Conservation (phyloP, 2,797 vertebrate genomes). For the Sternotherus odoratus region DNA sequence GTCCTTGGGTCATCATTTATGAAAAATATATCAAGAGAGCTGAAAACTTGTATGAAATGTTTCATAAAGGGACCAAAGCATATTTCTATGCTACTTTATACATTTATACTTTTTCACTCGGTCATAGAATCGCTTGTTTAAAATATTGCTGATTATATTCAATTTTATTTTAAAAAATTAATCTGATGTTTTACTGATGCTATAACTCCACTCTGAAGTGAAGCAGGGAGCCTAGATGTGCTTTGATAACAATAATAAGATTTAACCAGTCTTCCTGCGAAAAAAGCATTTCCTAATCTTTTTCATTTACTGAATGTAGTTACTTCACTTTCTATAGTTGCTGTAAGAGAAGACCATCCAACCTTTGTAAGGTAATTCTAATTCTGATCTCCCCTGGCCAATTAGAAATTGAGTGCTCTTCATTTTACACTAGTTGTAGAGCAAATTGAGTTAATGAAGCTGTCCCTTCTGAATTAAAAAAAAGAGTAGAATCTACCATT, state of each 20-base stretch:
- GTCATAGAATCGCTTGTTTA: constrained; percentile 1
- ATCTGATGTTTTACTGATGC: constrained; percentile 11
- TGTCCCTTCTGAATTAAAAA: background rate
- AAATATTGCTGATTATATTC: constrained; percentile 1
- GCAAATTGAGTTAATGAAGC: background rate
- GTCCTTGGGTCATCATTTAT: background rate
- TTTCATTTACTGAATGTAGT: background rate
- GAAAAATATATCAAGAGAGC: background rate
- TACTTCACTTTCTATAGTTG: background rate
- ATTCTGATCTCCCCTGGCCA: background rate
- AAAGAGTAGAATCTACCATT: background rate
- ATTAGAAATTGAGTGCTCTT: background rate
- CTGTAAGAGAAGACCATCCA: background rate
- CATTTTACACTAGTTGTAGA: background rate
- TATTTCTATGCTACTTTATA: background rate
- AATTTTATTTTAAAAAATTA: background rate
- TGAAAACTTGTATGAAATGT: constrained; percentile 36
- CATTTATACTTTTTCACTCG: background rate
- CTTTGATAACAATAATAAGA: constrained; percentile 4
- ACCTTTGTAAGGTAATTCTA: background rate
- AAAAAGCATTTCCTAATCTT: background rate
- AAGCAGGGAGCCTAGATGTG: background rate
- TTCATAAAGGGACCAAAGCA: background rate
- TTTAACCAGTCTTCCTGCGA: background rate
- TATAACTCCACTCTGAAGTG: background rate